These are phyloP conservation scores for Dendrolimus kikuchii DNA, from an alignment of 1,140 invertebrate species.

Conservation along the genomic window DNA sequence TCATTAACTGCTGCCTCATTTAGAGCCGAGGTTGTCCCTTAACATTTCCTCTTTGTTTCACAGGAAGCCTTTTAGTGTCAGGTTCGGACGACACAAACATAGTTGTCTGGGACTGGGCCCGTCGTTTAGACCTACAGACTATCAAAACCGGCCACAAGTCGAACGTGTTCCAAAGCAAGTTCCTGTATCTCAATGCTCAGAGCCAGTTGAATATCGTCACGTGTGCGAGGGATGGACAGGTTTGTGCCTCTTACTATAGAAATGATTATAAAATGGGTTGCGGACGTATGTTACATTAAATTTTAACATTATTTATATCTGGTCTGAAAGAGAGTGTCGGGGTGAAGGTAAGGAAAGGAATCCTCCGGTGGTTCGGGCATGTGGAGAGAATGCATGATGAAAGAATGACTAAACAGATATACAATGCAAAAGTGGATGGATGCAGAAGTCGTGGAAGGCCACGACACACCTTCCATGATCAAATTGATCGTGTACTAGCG, in stretches of 20 bases:
- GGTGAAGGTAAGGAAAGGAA: too few species aligned
- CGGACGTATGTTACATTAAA: too few species aligned
- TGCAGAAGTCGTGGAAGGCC: too few species aligned
- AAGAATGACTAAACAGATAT: too few species aligned
- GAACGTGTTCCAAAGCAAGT: conserved; percentile 93
- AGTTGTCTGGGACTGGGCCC: conserved; percentile 93
- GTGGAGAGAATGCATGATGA: too few species aligned
- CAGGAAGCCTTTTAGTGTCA: conserved; percentile 84
- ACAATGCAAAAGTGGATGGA: too few species aligned
- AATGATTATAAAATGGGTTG: background rate
- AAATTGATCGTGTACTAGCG: too few species aligned
- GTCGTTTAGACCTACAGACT: conserved; percentile 75
- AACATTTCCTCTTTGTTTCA: conserved; percentile 6
- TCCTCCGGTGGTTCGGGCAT: too few species aligned
- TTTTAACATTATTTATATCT: too few species aligned
- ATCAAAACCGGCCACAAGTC: conserved; percentile 86
- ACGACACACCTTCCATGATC: too few species aligned
- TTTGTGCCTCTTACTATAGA: conserved; percentile 52
- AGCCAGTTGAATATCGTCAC: conserved; percentile 89
- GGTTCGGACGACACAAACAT: conserved; percentile 93
- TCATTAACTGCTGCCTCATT: too few species aligned
- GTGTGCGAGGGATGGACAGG: conserved; percentile 91
- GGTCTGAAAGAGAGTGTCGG: too few species aligned
- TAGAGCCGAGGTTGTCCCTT: background rate
- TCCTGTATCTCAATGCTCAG: conserved; percentile 72